These are phyloP conservation scores for Botia almorhae DNA, from an alignment of 2,797 vertebrate species.

Conservation along the genomic window DNA sequence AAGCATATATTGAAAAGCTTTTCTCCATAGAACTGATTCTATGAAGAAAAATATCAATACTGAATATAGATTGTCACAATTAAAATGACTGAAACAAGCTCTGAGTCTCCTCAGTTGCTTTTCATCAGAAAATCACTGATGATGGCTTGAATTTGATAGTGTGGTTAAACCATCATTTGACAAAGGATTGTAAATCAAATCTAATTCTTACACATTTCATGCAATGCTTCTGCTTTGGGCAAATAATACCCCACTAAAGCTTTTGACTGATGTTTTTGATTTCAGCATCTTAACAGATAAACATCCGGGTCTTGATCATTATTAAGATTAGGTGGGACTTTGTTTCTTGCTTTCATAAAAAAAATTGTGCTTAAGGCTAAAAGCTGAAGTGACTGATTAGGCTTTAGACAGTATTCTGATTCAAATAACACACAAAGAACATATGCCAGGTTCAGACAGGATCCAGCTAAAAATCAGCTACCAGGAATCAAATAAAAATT, in stretches of 20 bases:
- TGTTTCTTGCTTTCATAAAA: slow-evolving; percentile 41
- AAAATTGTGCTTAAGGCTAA: slow-evolving; percentile 30
- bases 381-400: slow-evolving; percentile 31
- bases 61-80: not conserved
- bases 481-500: not conserved
- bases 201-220: slow-evolving; percentile 25
- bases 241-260: slow-evolving; percentile 38
- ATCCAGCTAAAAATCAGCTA: not conserved
- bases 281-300: slow-evolving; percentile 41
- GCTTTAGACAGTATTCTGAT: slow-evolving; percentile 18
- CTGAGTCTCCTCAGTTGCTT: not conserved
- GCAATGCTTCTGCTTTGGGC: slow-evolving; percentile 22
- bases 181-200: slow-evolving; percentile 13
- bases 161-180: slow-evolving; percentile 27
- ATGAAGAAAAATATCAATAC: not conserved
- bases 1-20: not conserved
- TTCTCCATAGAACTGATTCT: not conserved
- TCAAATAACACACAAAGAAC: not conserved
- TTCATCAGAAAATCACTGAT: not conserved
- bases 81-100: not conserved
- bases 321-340: slow-evolving; percentile 37
- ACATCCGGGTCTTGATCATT: slow-evolving; percentile 33
- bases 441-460: slow-evolving; percentile 15
- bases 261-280: slow-evolving; percentile 33
- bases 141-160: slow-evolving; percentile 7